Evolutionary conservation across 2,888 invertebrate species (phyloP).

Genomic region (Leucoptera coffeella): DNA sequence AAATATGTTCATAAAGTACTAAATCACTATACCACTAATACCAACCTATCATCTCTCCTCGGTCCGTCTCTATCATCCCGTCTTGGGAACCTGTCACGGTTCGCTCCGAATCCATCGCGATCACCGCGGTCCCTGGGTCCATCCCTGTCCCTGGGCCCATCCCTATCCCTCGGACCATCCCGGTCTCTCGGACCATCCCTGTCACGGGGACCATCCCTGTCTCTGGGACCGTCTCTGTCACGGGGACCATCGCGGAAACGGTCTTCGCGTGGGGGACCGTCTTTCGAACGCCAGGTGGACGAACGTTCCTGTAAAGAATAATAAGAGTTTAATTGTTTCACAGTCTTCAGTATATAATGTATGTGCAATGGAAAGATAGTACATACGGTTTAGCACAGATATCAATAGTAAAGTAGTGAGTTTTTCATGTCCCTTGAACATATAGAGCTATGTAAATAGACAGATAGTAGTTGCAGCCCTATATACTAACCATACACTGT

Average conservation of each 20-base stretch:
- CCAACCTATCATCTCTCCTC: constrained; percentile 25
- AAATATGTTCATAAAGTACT: too few species aligned
- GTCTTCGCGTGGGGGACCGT: constrained; percentile 17
- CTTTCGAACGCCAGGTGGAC: constrained; percentile 32
- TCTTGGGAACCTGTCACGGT: constrained; percentile 8
- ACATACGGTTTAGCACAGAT: too few species aligned
- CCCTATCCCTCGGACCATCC: constrained; percentile 3
- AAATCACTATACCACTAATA: too few species aligned
- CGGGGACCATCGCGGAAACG: constrained; percentile 12
- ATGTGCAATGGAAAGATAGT: too few species aligned
- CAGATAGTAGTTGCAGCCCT: too few species aligned
- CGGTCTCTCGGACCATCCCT: constrained; percentile 9
- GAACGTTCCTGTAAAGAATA: constrained; percentile 24
- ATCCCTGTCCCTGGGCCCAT: constrained; percentile 5
- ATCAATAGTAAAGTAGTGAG: too few species aligned
- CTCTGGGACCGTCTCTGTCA: constrained; percentile 12
- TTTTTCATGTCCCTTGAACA: too few species aligned
- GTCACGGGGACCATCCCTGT: constrained; percentile 7
- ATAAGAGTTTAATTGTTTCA: too few species aligned
- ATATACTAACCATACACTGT: too few species aligned
- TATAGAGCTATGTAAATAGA: too few species aligned
- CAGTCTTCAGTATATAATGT: too few species aligned
- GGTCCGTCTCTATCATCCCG: constrained; percentile 11
- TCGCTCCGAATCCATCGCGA: too few species aligned
- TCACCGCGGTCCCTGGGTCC: constrained; percentile 9